These are phyloP conservation scores for Hemiscyllium ocellatum DNA, from an alignment of 2,113 vertebrate species.

Conservation along the genomic window DNA sequence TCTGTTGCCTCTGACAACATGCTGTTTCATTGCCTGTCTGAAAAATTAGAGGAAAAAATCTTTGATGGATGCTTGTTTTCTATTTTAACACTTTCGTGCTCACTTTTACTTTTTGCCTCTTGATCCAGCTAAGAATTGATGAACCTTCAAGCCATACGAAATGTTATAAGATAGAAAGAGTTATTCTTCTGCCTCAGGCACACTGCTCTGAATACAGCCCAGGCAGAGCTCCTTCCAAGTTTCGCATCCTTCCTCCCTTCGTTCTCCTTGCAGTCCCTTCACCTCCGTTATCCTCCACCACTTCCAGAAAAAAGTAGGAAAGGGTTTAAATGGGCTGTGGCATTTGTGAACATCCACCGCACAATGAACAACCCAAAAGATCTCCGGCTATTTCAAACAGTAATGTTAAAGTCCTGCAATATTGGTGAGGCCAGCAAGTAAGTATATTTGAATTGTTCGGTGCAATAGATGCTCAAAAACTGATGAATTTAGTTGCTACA, in stretches of 20 bases:
- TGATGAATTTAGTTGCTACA: neutral
- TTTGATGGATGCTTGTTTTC: neutral
- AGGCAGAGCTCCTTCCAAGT: neutral
- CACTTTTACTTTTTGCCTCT: neutral
- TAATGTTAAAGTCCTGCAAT: neutral
- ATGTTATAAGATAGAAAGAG: neutral
- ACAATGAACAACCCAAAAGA: neutral
- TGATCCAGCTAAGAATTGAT: neutral
- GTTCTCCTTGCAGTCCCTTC: too few relatives aligned
- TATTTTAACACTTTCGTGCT: neutral
- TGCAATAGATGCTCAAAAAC: slow-evolving; percentile 5
- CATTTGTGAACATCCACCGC: neutral
- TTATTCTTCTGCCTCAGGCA: neutral
- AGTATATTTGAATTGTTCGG: slow-evolving; percentile 27
- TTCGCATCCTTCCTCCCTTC: neutral
- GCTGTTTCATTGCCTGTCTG: neutral
- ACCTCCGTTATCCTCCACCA: neutral
- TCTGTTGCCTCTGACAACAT: neutral
- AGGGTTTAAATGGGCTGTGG: neutral
- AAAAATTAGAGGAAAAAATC: neutral
- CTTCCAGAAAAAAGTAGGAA: neutral
- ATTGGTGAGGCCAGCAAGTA: neutral
- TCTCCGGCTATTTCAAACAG: neutral
- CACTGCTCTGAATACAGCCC: neutral
- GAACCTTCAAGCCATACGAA: neutral